A percentile compares a stretch with the other conserved stretches of the same genome.
phyloP scores from a whole-genome alignment of 2,113 vertebrate species.

The Callipepla californica region DNA sequence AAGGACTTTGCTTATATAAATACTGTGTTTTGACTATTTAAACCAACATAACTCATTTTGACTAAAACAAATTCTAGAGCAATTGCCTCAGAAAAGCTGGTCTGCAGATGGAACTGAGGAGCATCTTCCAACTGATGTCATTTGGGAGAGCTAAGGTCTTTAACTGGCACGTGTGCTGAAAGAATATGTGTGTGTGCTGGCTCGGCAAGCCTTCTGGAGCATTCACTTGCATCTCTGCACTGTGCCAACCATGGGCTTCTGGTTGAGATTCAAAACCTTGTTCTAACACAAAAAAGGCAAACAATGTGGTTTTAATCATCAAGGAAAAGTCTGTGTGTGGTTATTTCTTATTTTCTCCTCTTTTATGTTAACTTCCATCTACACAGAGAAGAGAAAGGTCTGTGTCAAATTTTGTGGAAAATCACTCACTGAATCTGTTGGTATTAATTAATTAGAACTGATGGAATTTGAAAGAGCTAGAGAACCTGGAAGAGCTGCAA shows the following conservation, averaged over 20 bases:
- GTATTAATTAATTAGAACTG: neutral
- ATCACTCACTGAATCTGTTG: accelerated
- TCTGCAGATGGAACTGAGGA: neutral
- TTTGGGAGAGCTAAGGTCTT: neutral
- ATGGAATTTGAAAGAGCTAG: neutral
- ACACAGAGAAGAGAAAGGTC: neutral
- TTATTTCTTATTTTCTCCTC: neutral
- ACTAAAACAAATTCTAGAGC: neutral
- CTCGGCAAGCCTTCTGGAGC: neutral
- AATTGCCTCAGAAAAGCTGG: neutral
- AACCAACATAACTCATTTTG: neutral
- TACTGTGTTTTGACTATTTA: neutral
- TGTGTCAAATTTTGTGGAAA: neutral
- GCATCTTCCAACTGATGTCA: neutral
- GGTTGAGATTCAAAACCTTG: neutral
- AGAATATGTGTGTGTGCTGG: neutral
- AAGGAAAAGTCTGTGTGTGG: neutral
- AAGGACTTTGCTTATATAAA: neutral
- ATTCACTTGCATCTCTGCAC: neutral
- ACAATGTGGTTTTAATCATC: neutral
- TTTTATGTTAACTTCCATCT: neutral
- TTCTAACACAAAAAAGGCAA: neutral
- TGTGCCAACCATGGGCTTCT: accelerated
- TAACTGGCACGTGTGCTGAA: neutral
- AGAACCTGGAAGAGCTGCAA: neutral